Base-by-base conservation (phyloP, 2,888 invertebrate species). In the Agriopis aurantiaria region DNA sequence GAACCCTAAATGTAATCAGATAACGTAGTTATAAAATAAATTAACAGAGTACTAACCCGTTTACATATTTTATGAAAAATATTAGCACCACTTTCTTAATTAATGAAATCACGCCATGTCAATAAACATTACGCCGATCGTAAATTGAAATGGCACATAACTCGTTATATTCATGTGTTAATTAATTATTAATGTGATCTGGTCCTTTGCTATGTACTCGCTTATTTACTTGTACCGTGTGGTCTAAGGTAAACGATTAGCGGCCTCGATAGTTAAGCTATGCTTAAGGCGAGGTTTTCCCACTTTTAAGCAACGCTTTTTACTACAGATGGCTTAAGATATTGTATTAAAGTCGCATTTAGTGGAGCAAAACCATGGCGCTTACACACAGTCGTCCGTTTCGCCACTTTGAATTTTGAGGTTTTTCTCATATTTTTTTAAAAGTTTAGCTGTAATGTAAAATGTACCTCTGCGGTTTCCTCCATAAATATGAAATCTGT, bases 141-240 rank as follows among this genome's bases (percentile, higher is more conserved):
- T 68, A 68, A 62, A 62, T 57, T 57, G 61, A 56, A 61, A 43
- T 14, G 53, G 49, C 63, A 43, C 43, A 46, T 63, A 53, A 46
- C 60, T 61, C 49, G 40, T 46, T 23, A 41, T 52, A 68, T 60
- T 69, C 55, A 69, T 69, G 48, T 56, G 53, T 64, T 69, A 59
- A 69, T 69, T 60, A 60, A 65, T 69, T 65, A 64, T 55, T 64
- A 56, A 68, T 51, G 45, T 14, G 52, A 14, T 40, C 33, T 62
- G 51, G 62, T 51, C 68, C 57, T 62, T 68, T 49, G 12, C 14
- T 3, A 46, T 9, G 12, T 45, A 46, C 46, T 12, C 58, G 11
- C n/a, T 7, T 56, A 56, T 67, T 67, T 49, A 61, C 33, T 43
- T 61, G 14, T 8, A 12, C 7, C 9, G 23, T 49, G 46, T 23